These are phyloP conservation scores for Emmelina monodactyla DNA, from an alignment of 2,888 invertebrate genomes.

Conservation along the genomic window DNA sequence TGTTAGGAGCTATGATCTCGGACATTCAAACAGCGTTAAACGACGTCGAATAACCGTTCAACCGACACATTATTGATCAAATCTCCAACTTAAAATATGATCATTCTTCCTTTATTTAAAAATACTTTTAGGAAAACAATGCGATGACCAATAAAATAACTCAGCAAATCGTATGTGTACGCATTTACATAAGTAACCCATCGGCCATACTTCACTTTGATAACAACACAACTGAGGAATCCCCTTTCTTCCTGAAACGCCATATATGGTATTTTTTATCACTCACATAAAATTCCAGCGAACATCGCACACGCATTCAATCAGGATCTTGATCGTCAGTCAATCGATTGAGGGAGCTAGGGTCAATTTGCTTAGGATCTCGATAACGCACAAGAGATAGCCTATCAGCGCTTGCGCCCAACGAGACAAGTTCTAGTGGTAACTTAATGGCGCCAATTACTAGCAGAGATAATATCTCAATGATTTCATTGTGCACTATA, in stretches of 20 bases:
- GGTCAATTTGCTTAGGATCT: slow-evolving; percentile 44
- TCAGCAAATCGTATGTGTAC: no score
- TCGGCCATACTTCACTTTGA: no score
- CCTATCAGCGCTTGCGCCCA: background rate
- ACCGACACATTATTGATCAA: no score
- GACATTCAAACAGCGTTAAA: no score
- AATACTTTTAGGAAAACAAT: no score
- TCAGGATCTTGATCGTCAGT: slow-evolving; percentile 36
- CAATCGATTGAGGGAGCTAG: slow-evolving; percentile 31
- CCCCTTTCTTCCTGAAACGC: background rate
- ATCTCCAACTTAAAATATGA: no score
- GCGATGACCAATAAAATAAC: no score
- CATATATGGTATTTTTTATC: slow-evolving; percentile 1
- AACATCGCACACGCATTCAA: slow-evolving; percentile 23
- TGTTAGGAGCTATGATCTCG: slow-evolving; percentile 23
- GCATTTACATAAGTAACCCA: no score
- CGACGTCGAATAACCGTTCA: no score
- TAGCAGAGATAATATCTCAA: background rate
- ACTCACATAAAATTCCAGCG: background rate
- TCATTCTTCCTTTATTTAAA: no score
- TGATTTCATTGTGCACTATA: no score
- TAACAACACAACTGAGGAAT: no score
- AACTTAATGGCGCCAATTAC: slow-evolving; percentile 1
- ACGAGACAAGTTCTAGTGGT: background rate
- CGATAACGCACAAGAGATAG: slow-evolving; percentile 37